A percentile compares a stretch with the other conserved stretches of the same genome.
Conservation (phyloP, 2,113 vertebrate genomes). For the Dasyornis broadbenti region DNA sequence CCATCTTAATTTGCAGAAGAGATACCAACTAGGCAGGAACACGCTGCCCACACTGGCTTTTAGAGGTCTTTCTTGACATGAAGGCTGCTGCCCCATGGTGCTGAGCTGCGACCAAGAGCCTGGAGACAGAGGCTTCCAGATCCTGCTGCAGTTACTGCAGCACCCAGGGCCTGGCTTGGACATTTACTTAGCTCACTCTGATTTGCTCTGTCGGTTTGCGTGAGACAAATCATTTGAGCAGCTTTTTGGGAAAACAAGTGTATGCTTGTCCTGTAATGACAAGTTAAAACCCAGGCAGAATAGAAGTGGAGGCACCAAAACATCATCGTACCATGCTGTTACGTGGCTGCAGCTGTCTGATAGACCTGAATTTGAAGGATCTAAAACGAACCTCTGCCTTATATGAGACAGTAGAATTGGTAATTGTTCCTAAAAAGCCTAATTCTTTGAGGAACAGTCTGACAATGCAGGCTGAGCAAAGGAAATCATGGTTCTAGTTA, state of each 20-base stretch:
- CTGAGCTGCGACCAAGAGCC: background rate
- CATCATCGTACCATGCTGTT: accelerated
- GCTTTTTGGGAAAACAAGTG: background rate
- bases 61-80: background rate
- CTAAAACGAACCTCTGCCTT: background rate
- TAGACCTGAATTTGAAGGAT: background rate
- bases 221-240: background rate
- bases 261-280: background rate
- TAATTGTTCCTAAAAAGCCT: background rate
- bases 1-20: constrained; percentile 15
- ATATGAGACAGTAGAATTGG: background rate
- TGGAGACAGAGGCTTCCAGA: background rate
- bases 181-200: background rate
- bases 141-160: background rate
- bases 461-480: background rate
- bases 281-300: background rate
- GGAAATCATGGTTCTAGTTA: background rate
- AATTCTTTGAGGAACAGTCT: background rate
- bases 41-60: background rate
- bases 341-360: background rate
- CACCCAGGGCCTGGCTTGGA: background rate
- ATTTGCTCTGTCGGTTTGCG: background rate
- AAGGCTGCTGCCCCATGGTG: background rate
- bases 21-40: background rate
- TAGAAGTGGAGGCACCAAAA: background rate